These are phyloP conservation scores for Apantesis nais DNA, from an alignment of 2,888 invertebrate species.

Conservation along the genomic window DNA sequence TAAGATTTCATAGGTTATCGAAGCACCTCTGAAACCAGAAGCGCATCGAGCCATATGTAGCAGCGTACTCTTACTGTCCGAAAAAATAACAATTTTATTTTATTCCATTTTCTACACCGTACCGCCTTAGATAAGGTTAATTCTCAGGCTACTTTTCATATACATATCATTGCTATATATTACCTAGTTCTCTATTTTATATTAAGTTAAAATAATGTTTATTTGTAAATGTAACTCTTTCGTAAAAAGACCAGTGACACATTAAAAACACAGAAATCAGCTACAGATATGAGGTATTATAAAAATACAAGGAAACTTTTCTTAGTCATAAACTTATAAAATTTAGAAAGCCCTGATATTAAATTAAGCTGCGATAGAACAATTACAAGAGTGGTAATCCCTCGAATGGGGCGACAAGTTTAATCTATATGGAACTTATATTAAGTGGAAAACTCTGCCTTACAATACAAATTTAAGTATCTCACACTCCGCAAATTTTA, in stretches of 20 bases:
- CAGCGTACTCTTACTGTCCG: too few relatives aligned
- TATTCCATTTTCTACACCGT: too few relatives aligned
- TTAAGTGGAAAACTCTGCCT: not conserved
- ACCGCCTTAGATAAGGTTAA: too few relatives aligned
- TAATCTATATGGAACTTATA: constrained; percentile 2
- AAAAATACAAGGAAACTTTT: not conserved
- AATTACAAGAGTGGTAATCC: constrained; percentile 6
- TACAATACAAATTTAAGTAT: not conserved
- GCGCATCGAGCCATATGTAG: too few relatives aligned
- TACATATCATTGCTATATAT: too few relatives aligned
- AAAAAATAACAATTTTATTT: too few relatives aligned
- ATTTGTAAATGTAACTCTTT: too few relatives aligned
- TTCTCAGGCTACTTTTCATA: too few relatives aligned
- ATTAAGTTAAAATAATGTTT: too few relatives aligned
- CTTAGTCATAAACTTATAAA: not conserved
- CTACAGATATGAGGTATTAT: not conserved
- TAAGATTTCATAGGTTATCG: too few relatives aligned
- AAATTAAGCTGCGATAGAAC: not conserved
- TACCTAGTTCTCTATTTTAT: too few relatives aligned
- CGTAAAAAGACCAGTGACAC: not conserved
- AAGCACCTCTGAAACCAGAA: too few relatives aligned
- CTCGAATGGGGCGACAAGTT: not conserved
- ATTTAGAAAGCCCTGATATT: not conserved
- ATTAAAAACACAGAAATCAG: not conserved
- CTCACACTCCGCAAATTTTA: constrained; percentile 3